phyloP scores from a whole-genome alignment of 2,113 vertebrate genomes.

The Maccullochella peelii region DNA sequence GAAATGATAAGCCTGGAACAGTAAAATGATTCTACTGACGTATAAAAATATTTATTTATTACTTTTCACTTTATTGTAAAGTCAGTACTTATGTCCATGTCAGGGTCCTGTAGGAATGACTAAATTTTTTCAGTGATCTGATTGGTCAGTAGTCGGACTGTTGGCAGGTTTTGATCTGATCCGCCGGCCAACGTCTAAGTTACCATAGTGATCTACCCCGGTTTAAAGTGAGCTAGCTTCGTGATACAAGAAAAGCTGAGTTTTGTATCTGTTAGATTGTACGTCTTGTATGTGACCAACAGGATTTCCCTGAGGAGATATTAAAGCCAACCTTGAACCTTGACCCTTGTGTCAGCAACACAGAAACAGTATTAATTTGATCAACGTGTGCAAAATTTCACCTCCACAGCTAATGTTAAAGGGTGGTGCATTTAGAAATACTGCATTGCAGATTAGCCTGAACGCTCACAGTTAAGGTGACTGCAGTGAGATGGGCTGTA shows the following conservation, averaged over 20 bases:
- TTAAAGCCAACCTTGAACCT: conserved; percentile 27
- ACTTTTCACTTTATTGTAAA: too few species aligned
- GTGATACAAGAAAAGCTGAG: neutral
- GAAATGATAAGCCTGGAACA: neutral
- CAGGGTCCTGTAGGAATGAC: too few species aligned
- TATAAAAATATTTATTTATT: neutral
- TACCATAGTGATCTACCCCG: neutral
- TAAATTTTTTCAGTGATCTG: neutral
- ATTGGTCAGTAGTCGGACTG: too few species aligned
- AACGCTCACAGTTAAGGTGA: conserved; percentile 30
- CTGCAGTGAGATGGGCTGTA: conserved; percentile 1
- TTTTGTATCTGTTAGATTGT: conserved; percentile 3
- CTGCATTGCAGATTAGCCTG: conserved; percentile 21
- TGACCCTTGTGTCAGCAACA: neutral
- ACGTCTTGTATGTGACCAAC: conserved; percentile 18
- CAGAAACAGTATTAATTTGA: neutral
- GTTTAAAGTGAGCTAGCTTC: neutral
- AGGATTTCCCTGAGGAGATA: conserved; percentile 17
- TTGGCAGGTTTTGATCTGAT: neutral
- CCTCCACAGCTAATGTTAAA: neutral
- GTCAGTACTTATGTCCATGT: too few species aligned
- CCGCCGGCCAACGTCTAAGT: neutral
- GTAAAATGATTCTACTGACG: neutral
- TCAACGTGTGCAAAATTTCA: neutral
- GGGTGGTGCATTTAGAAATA: conserved; percentile 13